phyloP scores from a whole-genome alignment of 2,888 invertebrate species.

The Ochlodes sylvanus region DNA sequence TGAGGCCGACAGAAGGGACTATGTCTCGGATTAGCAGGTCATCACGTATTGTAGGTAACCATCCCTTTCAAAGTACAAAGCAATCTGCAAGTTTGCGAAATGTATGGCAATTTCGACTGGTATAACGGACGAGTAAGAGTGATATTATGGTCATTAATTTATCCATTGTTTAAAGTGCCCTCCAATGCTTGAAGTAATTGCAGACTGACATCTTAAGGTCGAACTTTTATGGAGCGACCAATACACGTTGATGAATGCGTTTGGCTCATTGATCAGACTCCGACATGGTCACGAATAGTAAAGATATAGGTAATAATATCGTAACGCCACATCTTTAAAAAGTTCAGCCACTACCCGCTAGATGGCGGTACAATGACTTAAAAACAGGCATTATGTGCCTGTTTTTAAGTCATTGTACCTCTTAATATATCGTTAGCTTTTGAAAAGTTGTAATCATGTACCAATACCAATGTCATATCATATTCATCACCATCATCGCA shows the following conservation, averaged over 20 bases:
- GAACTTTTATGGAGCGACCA: background rate
- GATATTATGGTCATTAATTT: background rate
- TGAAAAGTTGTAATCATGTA: no score
- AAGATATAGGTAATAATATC: no score
- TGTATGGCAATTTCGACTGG: background rate
- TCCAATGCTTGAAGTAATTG: background rate
- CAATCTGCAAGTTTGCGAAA: background rate
- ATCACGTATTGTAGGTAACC: background rate
- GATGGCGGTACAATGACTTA: background rate
- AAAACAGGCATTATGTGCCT: no score
- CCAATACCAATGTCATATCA: no score
- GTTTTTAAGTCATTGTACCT: no score
- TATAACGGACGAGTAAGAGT: background rate
- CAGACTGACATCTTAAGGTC: constrained; percentile 5
- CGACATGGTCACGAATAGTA: no score
- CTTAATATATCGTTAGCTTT: no score
- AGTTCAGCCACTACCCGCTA: background rate
- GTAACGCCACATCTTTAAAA: no score
- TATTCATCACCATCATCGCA: no score
- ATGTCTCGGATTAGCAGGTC: background rate
- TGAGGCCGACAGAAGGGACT: background rate
- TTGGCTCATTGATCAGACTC: constrained; percentile 5
- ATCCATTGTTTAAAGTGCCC: background rate
- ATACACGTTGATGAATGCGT: background rate
- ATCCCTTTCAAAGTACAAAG: background rate